Evolutionary conservation across 2,888 invertebrate species (phyloP), one percentile per base, ranked within the genome.

Genomic region (Orchesellides sinensis): DNA sequence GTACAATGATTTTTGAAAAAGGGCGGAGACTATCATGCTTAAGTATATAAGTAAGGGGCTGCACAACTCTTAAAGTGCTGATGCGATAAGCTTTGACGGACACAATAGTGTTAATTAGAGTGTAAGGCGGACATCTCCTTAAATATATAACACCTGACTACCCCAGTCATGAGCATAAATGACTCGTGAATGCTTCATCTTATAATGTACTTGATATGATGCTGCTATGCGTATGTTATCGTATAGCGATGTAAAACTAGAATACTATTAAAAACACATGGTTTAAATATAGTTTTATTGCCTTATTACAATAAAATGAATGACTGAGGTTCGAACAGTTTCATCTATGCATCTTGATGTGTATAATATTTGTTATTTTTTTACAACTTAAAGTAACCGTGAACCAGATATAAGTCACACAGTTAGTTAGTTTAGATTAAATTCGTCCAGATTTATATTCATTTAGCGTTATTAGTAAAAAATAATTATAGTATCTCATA

Each of bases 81-180:
- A 86, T 79, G 83, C 83, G 86, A 82, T 83, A 83, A 82, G 86
- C 84, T 66, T 79, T 75, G 79, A 84, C 78, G 81, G 83, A 81
- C 83, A 86, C 86, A 86, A 86, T 86, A 83, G 84, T 84, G 86
- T 84, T 86, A 86, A 86, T 86, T 86, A 86, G 86, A 74, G 69
- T 74, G 81, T 66, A 66, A 83, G 86, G 84, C 82, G 84, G 84
- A 84, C 84, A 75, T 63, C 66, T 84, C 83, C 35, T 29, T 29
- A 66, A 75, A 75, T 75, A 66, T 75, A 83, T 78, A 69, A 68
- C 61, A 54, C 69, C 35, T n/a, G n/a, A n/a, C n/a, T n/a, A n/a
- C n/a, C n/a, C n/a, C n/a, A n/a, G n/a, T n/a, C n/a, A n/a, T n/a
- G n/a, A n/a, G n/a, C n/a, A n/a, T n/a, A n/a, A n/a, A n/a, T n/a